These are phyloP conservation scores for Tringa solitaria DNA, from an alignment of 2,113 vertebrate species.

Conservation along the genomic window DNA sequence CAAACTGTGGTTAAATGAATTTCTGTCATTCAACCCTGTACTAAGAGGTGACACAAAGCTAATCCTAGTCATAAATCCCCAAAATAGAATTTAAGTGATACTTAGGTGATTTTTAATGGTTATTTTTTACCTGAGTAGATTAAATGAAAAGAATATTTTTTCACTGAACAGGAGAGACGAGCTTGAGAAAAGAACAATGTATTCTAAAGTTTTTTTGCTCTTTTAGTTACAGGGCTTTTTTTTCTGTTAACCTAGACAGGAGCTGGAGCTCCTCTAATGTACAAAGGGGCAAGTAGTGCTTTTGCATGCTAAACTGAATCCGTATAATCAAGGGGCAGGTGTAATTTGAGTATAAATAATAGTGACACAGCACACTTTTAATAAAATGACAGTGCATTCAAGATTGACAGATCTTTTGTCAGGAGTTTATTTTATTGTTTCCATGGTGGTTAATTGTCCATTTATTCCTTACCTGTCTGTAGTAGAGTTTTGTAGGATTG, in stretches of 20 bases:
- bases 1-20: constrained; percentile 51
- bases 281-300: not conserved
- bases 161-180: not conserved
- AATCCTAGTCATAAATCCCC: constrained; percentile 57
- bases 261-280: not conserved
- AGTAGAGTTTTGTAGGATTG: not conserved
- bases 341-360: not conserved
- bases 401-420: not conserved
- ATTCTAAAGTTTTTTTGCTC: not conserved
- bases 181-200: not conserved
- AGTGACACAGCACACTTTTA: not conserved
- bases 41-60: constrained; percentile 46
- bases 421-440: not conserved
- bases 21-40: constrained; percentile 17
- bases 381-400: not conserved
- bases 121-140: constrained; percentile 49
- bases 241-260: not conserved
- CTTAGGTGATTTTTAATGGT: constrained; percentile 43
- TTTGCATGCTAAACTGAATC: not conserved
- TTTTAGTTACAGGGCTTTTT: not conserved
- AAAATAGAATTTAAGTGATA: constrained; percentile 52
- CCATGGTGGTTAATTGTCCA: not conserved
- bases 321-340: not conserved
- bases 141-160: not conserved
- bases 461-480: not conserved